A percentile compares a stretch with the other conserved stretches of the same genome.
Evolutionary conservation across 2,113 vertebrate species (phyloP).

Genomic region (Microtus pennsylvanicus): DNA sequence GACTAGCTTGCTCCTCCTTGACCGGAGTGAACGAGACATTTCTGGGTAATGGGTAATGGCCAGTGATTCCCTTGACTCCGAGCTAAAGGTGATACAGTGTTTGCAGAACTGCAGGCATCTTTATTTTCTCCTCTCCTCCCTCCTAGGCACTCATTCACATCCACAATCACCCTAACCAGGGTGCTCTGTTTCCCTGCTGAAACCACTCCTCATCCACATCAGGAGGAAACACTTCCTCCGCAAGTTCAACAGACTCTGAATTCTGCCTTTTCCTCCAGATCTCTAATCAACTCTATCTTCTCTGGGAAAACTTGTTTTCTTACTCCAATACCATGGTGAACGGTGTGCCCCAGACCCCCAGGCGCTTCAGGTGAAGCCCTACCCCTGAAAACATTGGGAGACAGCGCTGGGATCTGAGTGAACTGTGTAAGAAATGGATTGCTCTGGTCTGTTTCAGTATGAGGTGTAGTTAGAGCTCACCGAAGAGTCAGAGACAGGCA

Average conservation of each 20-base stretch:
- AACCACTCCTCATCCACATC: neutral
- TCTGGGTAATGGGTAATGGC: slow-evolving; percentile 14
- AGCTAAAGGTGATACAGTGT: slow-evolving; percentile 16
- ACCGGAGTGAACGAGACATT: slow-evolving; percentile 37
- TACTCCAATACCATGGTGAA: neutral
- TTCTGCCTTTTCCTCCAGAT: neutral
- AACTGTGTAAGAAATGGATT: neutral
- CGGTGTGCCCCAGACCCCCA: neutral
- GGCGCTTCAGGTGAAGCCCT: neutral
- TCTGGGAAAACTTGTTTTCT: neutral
- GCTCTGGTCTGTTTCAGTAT: neutral
- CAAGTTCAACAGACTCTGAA: neutral
- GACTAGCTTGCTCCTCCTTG: slow-evolving; percentile 33
- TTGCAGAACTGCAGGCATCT: neutral
- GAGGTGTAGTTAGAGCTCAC: neutral
- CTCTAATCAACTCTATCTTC: neutral
- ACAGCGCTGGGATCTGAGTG: neutral
- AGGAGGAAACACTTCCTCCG: neutral
- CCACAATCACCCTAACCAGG: fast-evolving
- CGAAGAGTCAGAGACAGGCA: neutral
- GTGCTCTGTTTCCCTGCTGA: neutral
- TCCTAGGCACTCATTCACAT: neutral
- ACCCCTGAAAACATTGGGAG: neutral
- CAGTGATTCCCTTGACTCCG: neutral
- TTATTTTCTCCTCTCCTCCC: neutral